Evolutionary conservation across 2,113 vertebrate genomes (phyloP).

Genomic region (Zosterops lateralis): DNA sequence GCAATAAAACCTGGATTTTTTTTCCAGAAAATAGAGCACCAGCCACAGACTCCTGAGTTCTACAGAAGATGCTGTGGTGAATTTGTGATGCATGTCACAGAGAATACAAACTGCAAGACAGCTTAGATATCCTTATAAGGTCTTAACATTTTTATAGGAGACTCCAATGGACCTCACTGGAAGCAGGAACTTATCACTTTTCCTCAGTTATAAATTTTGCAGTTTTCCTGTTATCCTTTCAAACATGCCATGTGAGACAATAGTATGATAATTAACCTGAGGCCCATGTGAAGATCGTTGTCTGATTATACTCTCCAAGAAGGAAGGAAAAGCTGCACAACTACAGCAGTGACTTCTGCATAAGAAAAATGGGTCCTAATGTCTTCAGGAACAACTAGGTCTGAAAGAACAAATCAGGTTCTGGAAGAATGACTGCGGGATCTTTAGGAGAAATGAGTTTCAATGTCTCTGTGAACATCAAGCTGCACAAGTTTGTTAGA

Average conservation of each 20-base stretch:
- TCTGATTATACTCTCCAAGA: not conserved
- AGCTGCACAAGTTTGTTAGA: not conserved
- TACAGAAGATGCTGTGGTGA: not conserved
- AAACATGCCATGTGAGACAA: not conserved
- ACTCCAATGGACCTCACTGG: not conserved
- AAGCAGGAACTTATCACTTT: not conserved
- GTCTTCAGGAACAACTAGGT: not conserved
- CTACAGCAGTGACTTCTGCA: not conserved
- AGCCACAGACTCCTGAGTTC: not conserved
- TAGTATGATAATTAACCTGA: not conserved
- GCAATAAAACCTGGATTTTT: not conserved
- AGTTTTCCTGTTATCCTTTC: not conserved
- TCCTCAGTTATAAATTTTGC: not conserved
- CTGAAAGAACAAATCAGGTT: not conserved
- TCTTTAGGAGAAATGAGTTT: not conserved
- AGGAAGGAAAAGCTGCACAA: not conserved
- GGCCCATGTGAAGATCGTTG: accelerated
- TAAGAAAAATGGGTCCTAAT: not conserved
- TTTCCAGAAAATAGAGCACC: not conserved
- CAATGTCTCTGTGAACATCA: not conserved
- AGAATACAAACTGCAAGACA: not conserved
- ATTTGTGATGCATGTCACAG: not conserved
- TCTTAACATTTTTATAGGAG: not conserved
- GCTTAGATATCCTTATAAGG: not conserved
- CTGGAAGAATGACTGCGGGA: not conserved